phyloP scores from a whole-genome alignment of 2,113 vertebrate species.

The Periophthalmodon schlosseri region DNA sequence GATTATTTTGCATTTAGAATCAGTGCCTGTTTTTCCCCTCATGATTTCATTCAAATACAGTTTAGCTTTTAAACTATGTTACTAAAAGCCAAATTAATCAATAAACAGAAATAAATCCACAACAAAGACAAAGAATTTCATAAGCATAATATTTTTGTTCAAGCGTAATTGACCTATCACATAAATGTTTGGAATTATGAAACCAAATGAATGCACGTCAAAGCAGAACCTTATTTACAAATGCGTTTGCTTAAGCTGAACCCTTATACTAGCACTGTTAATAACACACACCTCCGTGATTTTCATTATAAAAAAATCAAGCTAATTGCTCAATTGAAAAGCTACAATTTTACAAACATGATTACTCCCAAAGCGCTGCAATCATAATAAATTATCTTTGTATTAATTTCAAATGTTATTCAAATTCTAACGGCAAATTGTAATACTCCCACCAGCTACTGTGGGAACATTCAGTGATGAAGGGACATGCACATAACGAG shows the following conservation, averaged over 20 bases:
- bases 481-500: slow-evolving; percentile 41
- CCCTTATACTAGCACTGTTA: neutral
- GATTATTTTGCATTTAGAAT: neutral
- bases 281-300: neutral
- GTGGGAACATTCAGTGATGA: slow-evolving; percentile 34
- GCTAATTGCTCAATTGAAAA: neutral
- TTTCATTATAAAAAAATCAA: neutral
- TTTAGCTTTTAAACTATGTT: neutral
- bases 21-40: neutral
- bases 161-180: neutral
- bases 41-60: neutral
- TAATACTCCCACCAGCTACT: neutral
- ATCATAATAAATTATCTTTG: neutral
- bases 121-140: neutral
- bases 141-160: neutral
- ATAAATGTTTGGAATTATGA: neutral
- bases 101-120: neutral
- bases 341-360: neutral
- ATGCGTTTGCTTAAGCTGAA: neutral
- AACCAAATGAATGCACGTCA: neutral
- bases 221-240: neutral
- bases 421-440: neutral
- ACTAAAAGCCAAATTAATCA: neutral
- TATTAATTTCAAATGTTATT: neutral
- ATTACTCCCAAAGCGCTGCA: neutral